Evolutionary conservation across 2,888 invertebrate genomes (phyloP), one percentile per base, ranked within the genome.

Genomic region (Hirtodrosophila alboralis): DNA sequence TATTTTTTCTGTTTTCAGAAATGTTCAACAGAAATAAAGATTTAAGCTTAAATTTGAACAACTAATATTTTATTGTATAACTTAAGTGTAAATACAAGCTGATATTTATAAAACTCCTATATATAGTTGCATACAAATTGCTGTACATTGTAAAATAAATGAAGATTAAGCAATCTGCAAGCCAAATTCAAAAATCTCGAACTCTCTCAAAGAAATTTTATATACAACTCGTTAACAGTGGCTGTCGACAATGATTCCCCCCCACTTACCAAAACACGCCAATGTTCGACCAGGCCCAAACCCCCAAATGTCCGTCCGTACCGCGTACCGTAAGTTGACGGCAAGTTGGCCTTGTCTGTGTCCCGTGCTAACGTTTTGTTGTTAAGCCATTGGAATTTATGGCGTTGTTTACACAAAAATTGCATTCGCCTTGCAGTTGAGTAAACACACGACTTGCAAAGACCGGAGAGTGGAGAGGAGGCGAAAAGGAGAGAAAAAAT

Each of bases 391-490:
- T 75, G 72, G 69, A 79, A 79, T 79, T 79, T 79, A 79, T 81
- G 76, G 79, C 81, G 81, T 79, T 79, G 79, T 79, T 79, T 79
- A 79, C 79, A 81, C 75, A 81, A 79, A 79, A 79, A 79, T 75
- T 79, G 81, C 81, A 79, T 75, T 81, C 78, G 74, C 81, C 83
- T 72, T 75, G 81, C 79, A 76, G 75, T 79, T 81, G 76, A 81
- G 73, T 77, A 80, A 81, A 77, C 79, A 79, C 66, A 57, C 68
- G 45, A 40, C 47, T 60, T 23, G 14, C 30, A 26, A 48, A 36
- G 13, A 27, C n/a, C n/a, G n/a, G n/a, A n/a, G n/a, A n/a, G n/a
- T n/a, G n/a, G n/a, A n/a, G 1, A 18, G 18, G 5, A 13, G 51
- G 10, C 9, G 13, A 10, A 37, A 30, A 34, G 16, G 6, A 37